These are phyloP conservation scores for Choloepus hoffmanni DNA, from an alignment of 2,113 vertebrate species.

Conservation along the genomic window DNA sequence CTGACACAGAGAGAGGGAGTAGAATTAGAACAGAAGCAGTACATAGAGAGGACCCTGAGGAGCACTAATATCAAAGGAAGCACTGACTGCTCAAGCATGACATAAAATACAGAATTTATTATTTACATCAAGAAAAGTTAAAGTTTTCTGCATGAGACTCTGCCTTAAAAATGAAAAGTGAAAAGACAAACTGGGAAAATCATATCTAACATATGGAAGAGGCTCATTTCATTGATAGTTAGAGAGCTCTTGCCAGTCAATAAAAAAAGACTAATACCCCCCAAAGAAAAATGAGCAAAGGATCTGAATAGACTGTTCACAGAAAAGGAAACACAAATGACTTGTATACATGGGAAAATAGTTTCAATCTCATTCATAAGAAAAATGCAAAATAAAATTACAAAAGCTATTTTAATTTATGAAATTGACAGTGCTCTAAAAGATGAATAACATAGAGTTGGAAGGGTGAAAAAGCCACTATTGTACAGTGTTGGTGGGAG, in stretches of 20 bases:
- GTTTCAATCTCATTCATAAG: not conserved
- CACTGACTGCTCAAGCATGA: not conserved
- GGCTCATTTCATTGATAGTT: not conserved
- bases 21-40: not conserved
- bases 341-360: not conserved
- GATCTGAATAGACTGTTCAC: not conserved
- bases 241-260: not conserved
- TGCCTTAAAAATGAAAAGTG: not conserved
- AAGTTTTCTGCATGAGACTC: not conserved
- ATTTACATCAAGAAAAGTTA: not conserved
- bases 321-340: not conserved
- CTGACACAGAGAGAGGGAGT: not conserved
- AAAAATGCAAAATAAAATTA: not conserved
- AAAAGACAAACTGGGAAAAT: not conserved
- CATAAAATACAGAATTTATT: not conserved
- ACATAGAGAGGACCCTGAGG: not conserved
- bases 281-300: not conserved
- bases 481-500: not conserved
- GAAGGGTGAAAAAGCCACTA: not conserved
- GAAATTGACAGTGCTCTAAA: not conserved
- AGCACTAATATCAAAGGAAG: not conserved
- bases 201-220: not conserved
- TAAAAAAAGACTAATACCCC: not conserved
- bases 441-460: not conserved
- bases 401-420: not conserved